Conservation (phyloP, 2,888 invertebrate species). For the Drosophila phalerata region DNA sequence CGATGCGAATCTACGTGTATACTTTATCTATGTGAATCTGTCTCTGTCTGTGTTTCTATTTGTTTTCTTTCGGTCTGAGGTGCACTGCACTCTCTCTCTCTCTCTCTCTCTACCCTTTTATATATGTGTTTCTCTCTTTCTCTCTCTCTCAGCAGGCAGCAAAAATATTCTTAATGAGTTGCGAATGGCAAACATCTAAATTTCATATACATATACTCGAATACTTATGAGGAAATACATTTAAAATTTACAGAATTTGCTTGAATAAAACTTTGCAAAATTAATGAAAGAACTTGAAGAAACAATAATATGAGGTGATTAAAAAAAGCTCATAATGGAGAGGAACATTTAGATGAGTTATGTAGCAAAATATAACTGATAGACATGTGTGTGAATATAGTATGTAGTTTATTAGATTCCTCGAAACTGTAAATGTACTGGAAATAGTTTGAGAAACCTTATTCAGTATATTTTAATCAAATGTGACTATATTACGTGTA, state of each 20-base stretch:
- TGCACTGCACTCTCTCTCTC: constrained; percentile 20
- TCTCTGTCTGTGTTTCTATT: constrained; percentile 8
- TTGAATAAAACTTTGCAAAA: neutral
- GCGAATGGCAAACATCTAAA: constrained; percentile 24
- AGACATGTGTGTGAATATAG: too few species aligned
- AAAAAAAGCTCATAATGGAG: too few species aligned
- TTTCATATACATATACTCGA: neutral
- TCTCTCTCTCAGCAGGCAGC: constrained; percentile 21
- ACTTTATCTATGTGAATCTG: constrained; percentile 15
- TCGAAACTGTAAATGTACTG: too few species aligned
- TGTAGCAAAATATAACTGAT: too few species aligned
- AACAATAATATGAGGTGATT: neutral
- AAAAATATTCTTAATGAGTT: constrained; percentile 53
- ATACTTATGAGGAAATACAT: neutral
- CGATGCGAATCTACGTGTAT: constrained; percentile 22
- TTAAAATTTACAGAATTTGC: neutral
- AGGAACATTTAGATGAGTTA: too few species aligned
- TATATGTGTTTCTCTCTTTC: neutral
- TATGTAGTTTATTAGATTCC: too few species aligned
- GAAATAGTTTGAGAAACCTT: neutral
- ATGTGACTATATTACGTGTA: neutral
- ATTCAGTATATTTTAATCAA: neutral
- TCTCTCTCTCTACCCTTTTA: constrained; percentile 8
- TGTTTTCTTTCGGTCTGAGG: constrained; percentile 23
- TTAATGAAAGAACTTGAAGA: neutral